Evolutionary conservation across 2,888 invertebrate genomes (phyloP), one percentile per base, ranked within the genome.

Genomic region (Trachelus stipa): DNA sequence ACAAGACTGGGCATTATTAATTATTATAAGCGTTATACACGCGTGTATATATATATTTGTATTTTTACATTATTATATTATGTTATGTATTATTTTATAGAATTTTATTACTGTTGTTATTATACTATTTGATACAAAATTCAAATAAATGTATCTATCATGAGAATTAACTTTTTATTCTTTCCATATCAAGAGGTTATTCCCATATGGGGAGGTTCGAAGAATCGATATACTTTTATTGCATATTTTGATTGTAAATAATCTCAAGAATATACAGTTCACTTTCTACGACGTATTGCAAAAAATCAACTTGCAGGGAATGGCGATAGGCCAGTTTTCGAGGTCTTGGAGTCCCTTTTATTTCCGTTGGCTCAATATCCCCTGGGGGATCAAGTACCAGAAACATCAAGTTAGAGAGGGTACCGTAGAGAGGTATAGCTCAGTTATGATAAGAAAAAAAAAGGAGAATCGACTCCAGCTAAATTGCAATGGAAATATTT

Each of bases 21-120:
- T 56, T 56, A 56, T 56, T 15, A 23, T 56, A 56, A 56, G 56
- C 56, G 56, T 23, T 56, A 56, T 56, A 56, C 56, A 56, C 23
- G 56, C 56, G 56, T 56, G 56, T 56, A 23, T 56, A 56, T 40
- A 40, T 56, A 56, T 56, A 56, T 56, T 23, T 9, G 23, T 56
- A 23, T 56, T 56, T 56, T 23, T 56, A 56, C 23, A 23, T 23
- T 37, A 56, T 56, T 56, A 56, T 37, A 56, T 56, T 56, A 56
- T 56, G 56, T 56, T 56, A 23, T 56, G 23, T 76, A 69, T 68
- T 69, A 35, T 76, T 76, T 76, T 69, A 76, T 69, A 76, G 33
- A 76, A 2, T 69, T 76, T 76, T 76, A 75, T 76, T 76, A 75
- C 33, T 76, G 33, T 76, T 76, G 35, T 35, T 75, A 75, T 68